Conservation (phyloP, 2,797 vertebrate species). For the Pangasius krempfi region DNA sequence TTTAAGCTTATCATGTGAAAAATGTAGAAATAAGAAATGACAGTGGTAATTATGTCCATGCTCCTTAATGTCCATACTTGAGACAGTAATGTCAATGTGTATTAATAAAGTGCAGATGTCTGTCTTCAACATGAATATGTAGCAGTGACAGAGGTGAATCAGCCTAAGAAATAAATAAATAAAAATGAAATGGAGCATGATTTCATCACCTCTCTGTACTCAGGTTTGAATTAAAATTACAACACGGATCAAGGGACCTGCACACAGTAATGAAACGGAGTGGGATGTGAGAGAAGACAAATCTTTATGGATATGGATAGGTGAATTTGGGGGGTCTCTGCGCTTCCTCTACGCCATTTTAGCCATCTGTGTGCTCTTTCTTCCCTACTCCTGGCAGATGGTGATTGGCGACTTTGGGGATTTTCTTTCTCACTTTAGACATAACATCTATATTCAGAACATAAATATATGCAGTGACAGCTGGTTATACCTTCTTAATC, state of each 20-base stretch:
- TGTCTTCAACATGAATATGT: neutral
- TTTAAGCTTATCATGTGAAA: neutral
- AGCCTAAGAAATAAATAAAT: constrained; percentile 18
- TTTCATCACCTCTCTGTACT: constrained; percentile 38
- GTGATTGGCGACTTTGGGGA: neutral
- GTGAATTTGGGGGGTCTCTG: neutral
- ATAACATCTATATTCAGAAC: neutral
- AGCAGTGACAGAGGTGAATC: constrained; percentile 2
- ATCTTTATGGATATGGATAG: constrained; percentile 21
- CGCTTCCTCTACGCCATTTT: neutral
- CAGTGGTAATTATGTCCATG: constrained; percentile 22
- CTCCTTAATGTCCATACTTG: constrained; percentile 20
- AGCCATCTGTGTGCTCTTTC: constrained; percentile 6
- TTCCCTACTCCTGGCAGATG: neutral
- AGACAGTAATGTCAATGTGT: constrained; percentile 16
- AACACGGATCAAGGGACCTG: constrained; percentile 66
- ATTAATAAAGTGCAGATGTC: neutral
- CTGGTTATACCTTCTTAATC: constrained; percentile 13
- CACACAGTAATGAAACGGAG: constrained; percentile 35
- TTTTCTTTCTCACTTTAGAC: constrained; percentile 15
- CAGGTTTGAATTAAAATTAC: constrained; percentile 75
- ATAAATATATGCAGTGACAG: constrained; percentile 9
- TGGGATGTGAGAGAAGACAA: constrained; percentile 24
- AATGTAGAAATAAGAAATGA: constrained; percentile 11
- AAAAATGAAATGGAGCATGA: constrained; percentile 20